Evolutionary conservation across 2,797 vertebrate genomes (phyloP).

Genomic region (Nyctalus aviator): DNA sequence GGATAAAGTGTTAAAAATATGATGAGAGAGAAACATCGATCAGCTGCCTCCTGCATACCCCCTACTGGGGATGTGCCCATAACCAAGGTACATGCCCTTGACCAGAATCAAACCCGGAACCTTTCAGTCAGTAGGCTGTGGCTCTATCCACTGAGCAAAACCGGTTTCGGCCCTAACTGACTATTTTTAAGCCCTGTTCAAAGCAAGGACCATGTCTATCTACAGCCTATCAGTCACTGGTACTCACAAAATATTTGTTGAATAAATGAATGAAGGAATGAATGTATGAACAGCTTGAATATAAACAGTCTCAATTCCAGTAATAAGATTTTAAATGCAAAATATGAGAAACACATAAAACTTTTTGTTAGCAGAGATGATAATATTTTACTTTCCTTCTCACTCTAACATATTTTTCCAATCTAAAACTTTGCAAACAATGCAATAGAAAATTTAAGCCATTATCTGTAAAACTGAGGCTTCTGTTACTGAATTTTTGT

Average conservation of each 20-base stretch:
- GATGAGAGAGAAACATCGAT: no score
- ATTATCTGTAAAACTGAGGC: background rate
- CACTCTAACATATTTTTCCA: constrained; percentile 33
- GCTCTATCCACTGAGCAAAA: no score
- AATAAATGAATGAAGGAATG: background rate
- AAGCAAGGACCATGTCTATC: background rate
- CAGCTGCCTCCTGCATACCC: no score
- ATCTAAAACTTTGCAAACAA: constrained; percentile 49
- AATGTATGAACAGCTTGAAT: background rate
- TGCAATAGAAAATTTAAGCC: constrained; percentile 25
- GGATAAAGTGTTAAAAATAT: no score
- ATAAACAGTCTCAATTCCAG: background rate
- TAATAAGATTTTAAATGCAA: constrained; percentile 12
- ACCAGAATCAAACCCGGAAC: no score
- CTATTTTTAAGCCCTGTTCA: background rate
- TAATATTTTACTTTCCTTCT: constrained; percentile 20
- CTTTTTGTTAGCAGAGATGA: background rate
- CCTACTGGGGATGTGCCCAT: no score
- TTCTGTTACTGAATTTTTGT: constrained; percentile 47
- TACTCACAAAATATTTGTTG: background rate
- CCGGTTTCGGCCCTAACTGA: background rate
- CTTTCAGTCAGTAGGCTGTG: no score
- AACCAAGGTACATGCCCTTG: no score
- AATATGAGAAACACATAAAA: background rate
- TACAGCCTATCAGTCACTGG: background rate